Conservation (phyloP, 2,888 invertebrate species). For the Leucozona laternaria region DNA sequence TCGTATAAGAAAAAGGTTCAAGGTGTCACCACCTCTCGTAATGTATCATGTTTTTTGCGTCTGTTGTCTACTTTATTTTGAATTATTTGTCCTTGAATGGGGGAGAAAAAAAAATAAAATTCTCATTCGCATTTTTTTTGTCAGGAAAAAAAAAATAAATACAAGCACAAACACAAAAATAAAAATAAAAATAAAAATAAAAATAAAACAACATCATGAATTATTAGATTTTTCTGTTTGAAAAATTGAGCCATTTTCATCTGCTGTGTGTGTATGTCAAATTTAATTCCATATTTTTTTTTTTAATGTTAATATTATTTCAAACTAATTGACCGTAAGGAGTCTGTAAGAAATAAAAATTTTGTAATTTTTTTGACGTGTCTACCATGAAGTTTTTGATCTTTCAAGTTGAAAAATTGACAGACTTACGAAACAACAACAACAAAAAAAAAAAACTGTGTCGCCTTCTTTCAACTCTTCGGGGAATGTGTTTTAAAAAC, state of each 20-base stretch:
- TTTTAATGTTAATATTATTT: slow-evolving; percentile 3
- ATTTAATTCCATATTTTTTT: not conserved
- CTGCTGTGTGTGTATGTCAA: not conserved
- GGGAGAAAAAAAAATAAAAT: not conserved
- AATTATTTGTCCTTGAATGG: slow-evolving; percentile 23
- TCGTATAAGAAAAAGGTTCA: slow-evolving; percentile 22
- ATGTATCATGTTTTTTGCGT: slow-evolving; percentile 3
- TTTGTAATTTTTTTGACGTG: not conserved
- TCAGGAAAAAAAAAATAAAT: not conserved
- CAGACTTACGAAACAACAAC: not conserved
- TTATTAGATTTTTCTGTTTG: slow-evolving; percentile 16
- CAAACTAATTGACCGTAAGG: slow-evolving; percentile 14
- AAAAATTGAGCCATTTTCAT: slow-evolving; percentile 21
- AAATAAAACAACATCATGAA: slow-evolving; percentile 17
- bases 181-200: slow-evolving; percentile 14
- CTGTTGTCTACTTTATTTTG: slow-evolving; percentile 21
- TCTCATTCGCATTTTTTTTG: not conserved
- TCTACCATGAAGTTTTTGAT: not conserved
- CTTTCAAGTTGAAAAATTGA: slow-evolving; percentile 6
- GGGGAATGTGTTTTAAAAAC: not conserved
- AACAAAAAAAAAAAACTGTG: not conserved
- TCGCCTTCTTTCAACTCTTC: not conserved
- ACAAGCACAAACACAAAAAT: not conserved
- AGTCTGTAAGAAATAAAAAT: not conserved
- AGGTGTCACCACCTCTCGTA: slow-evolving; percentile 21